phyloP scores from a whole-genome alignment of 2,113 vertebrate genomes.

The Osmerus eperlanus region DNA sequence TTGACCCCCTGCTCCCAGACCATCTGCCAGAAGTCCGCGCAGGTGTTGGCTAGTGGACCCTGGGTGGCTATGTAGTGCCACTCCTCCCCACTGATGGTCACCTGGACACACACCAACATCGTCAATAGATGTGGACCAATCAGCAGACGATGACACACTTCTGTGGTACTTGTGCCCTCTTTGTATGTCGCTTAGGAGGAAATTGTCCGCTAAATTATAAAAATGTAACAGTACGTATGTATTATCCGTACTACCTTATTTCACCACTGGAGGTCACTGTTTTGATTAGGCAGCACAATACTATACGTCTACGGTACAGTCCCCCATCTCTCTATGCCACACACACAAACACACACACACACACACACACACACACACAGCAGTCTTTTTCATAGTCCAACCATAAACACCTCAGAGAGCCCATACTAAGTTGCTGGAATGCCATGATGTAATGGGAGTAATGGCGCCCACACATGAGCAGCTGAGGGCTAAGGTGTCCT shows the following conservation, averaged over 20 bases:
- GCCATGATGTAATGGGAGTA: constrained; percentile 33
- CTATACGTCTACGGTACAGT: background rate
- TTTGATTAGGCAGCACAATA: background rate
- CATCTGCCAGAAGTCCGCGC: constrained; percentile 98
- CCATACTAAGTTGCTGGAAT: background rate
- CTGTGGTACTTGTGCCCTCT: background rate
- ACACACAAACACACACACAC: too few species aligned
- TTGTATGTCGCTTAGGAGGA: too few species aligned
- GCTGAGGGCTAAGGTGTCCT: constrained; percentile 35
- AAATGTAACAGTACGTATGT: too few species aligned
- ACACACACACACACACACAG: too few species aligned
- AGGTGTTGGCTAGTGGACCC: constrained; percentile 88
- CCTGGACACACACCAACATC: constrained; percentile 62
- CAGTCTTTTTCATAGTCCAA: background rate
- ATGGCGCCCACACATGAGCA: constrained; percentile 4
- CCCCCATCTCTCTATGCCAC: too few species aligned
- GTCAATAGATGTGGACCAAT: background rate
- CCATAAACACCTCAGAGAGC: background rate
- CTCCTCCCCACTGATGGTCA: constrained; percentile 85
- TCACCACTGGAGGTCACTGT: constrained; percentile 48
- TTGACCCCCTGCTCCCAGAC: constrained; percentile 95
- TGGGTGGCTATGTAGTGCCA: constrained; percentile 96
- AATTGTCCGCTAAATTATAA: too few species aligned
- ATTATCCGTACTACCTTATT: background rate
- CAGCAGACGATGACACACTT: too few species aligned